phyloP scores from a whole-genome alignment of 2,797 vertebrate species.

The Loris lydekkerianus region DNA sequence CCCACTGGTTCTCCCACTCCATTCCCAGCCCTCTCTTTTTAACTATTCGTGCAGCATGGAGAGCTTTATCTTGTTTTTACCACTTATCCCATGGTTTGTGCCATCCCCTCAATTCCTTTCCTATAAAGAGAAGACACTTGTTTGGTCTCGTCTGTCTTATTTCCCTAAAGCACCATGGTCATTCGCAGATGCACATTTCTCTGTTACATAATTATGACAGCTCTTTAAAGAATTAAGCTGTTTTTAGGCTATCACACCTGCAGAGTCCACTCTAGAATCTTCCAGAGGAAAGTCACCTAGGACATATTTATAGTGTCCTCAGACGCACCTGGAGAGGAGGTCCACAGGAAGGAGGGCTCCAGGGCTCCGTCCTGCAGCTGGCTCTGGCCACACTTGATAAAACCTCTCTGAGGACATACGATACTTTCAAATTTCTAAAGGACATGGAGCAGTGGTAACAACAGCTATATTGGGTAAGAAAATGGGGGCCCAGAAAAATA shows the following conservation, averaged over 20 bases:
- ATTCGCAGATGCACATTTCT: not conserved
- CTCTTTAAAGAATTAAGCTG: not conserved
- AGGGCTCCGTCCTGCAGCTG: not conserved
- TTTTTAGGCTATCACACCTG: not conserved
- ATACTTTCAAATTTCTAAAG: not conserved
- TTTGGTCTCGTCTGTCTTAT: not conserved
- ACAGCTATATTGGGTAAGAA: not conserved
- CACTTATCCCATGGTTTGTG: too few species aligned
- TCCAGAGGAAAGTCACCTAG: not conserved
- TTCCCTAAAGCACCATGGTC: rapidly evolving
- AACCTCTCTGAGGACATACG: not conserved
- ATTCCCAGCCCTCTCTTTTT: not conserved
- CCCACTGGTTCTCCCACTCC: not conserved
- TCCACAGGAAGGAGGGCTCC: not conserved
- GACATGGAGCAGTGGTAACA: not conserved
- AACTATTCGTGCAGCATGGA: not conserved
- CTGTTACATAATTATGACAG: not conserved
- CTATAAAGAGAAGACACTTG: not conserved
- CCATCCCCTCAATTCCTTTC: not conserved
- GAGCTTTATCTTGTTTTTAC: not conserved
- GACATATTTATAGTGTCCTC: not conserved
- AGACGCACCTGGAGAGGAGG: too few species aligned
- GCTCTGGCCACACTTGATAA: not conserved
- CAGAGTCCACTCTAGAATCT: not conserved
- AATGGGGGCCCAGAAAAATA: not conserved